phyloP scores from a whole-genome alignment of 1,140 invertebrate genomes.

The Heliconius eleuchia region DNA sequence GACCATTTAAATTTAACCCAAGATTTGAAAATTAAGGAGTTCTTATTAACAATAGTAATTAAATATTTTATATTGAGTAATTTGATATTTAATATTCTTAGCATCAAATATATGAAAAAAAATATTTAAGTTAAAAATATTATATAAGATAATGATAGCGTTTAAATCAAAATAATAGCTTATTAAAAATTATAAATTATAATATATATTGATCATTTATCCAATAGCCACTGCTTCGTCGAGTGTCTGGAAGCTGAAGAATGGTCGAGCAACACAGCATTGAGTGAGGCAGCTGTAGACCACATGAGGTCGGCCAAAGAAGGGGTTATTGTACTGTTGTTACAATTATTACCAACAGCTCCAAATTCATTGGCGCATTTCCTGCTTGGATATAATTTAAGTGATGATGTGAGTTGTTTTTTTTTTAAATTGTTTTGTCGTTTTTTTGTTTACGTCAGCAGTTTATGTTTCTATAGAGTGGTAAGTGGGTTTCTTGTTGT shows the following conservation, averaged over 20 bases:
- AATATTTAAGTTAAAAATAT: no score
- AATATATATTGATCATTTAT: neutral
- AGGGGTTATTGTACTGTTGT: conserved; percentile 87
- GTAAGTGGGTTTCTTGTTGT: no score
- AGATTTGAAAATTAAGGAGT: no score
- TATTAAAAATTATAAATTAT: neutral
- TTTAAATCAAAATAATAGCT: no score
- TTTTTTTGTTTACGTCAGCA: no score
- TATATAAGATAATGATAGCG: no score
- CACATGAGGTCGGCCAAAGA: conserved; percentile 82
- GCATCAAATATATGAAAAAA: no score
- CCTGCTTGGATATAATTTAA: conserved; percentile 92
- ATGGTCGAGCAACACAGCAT: conserved; percentile 55
- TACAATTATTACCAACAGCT: conserved; percentile 87
- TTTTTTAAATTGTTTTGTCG: neutral
- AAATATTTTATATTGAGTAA: no score
- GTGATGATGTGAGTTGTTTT: conserved; percentile 62
- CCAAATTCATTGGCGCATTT: conserved; percentile 94
- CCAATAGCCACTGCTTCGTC: conserved; percentile 90
- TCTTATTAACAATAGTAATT: no score
- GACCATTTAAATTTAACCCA: no score
- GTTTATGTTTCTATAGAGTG: no score
- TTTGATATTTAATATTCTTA: no score
- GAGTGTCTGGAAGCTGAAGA: conserved; percentile 91
- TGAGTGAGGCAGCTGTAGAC: conserved; percentile 62